A percentile compares a stretch with the other conserved stretches of the same genome.
These are phyloP conservation scores for Brevimyrus niger DNA, from an alignment of 2,113 vertebrate species.

Conservation along the genomic window DNA sequence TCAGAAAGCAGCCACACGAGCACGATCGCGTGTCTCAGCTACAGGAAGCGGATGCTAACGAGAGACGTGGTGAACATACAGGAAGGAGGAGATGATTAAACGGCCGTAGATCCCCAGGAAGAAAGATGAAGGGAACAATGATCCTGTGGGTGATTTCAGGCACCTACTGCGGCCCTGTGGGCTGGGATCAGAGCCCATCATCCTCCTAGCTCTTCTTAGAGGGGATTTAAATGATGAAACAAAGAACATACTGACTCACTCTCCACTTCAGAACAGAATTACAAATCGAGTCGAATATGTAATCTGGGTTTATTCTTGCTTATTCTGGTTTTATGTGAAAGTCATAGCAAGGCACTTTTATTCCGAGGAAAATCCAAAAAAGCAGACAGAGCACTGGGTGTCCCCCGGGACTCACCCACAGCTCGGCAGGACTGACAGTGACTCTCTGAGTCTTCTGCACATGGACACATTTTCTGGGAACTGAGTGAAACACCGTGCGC, in stretches of 20 bases:
- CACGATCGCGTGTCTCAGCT: not conserved
- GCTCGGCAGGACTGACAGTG: not conserved
- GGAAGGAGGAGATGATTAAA: not conserved
- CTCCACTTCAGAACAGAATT: not conserved
- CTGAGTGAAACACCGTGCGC: not conserved
- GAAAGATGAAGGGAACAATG: not conserved
- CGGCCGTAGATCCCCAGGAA: not conserved
- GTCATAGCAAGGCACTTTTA: not conserved
- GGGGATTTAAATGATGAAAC: conserved; percentile 8
- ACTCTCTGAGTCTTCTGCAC: not conserved
- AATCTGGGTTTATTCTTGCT: conserved; percentile 3
- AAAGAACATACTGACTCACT: not conserved
- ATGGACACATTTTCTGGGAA: not conserved
- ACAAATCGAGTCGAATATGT: not conserved
- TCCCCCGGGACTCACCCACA: not conserved
- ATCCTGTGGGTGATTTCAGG: not conserved
- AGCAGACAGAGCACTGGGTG: not conserved
- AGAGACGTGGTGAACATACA: not conserved
- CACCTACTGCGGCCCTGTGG: not conserved
- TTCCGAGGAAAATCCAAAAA: not conserved
- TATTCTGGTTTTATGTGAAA: not conserved
- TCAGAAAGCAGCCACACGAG: not conserved
- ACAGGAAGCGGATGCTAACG: not conserved
- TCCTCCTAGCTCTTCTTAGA: not conserved
- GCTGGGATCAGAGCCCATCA: not conserved